Evolutionary conservation across 1,140 invertebrate species (phyloP), one percentile per base, ranked within the genome.

Genomic region (Ladona fulva): DNA sequence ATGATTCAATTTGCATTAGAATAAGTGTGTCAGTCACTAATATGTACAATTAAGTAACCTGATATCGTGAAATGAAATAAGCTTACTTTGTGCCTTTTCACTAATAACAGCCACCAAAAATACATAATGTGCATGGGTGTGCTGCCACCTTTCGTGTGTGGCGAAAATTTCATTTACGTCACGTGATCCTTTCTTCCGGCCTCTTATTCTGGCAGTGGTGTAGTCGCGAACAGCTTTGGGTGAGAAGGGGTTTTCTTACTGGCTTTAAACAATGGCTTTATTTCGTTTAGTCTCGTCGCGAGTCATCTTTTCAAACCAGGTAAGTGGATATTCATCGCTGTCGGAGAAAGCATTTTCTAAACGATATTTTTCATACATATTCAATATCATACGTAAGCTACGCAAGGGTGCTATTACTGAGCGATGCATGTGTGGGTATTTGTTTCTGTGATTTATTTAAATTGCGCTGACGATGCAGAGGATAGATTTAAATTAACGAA

Each of bases 141-240:
- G 52, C 52, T 66, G 52, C 52, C 52, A 66, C 52, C 52, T 66
- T 22, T 66, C 52, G 52, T 66, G 52, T 66, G 52, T 19, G 14
- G 52, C 16, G 14, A 66, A 66, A 66, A 66, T 66, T 66, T 66
- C 52, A 66, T 66, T 66, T 66, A 66, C n/a, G 52, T 66, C 52
- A 66, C 52, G 52, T 66, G 52, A 66, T 66, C 52, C 52, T 66
- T 66, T 66, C 52, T 66, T 66, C 52, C 52, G 52, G 52, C 52
- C 52, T 66, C 52, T 66, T 66, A 66, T 66, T 66, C 52, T 66
- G 52, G 52, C 52, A 66, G 52, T 66, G 52, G 52, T 66, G 52
- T 66, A 66, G 52, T 66, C n/a, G 52, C 52, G 52, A 66, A 66
- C 52, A 66, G 52, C 52, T 66, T 66, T 66, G 14, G 52, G 52